Conservation (phyloP, 2,888 invertebrate genomes). For the Serrognathus titanus region DNA sequence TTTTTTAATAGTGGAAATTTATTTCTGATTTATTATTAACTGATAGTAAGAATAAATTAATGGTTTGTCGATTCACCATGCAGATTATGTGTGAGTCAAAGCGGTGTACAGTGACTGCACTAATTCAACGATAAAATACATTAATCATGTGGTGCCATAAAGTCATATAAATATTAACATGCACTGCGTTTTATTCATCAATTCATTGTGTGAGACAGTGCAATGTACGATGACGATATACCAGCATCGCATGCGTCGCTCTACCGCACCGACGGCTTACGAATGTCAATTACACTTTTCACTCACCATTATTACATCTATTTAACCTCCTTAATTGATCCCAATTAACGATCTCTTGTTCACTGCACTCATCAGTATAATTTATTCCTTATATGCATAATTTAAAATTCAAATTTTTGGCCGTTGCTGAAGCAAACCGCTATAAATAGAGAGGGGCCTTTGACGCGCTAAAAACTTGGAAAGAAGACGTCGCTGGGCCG, state of each 20-base stretch:
- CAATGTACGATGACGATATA: constrained; percentile 28
- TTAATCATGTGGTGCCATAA: constrained; percentile 17
- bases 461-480: no score
- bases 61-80: no score
- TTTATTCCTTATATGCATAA: constrained; percentile 28
- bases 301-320: constrained; percentile 43
- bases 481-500: no score
- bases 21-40: no score
- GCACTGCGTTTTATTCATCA: constrained; percentile 27
- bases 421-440: background rate
- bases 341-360: constrained; percentile 32
- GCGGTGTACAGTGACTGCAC: no score
- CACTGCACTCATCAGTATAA: constrained; percentile 27
- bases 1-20: no score
- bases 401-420: constrained; percentile 9
- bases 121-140: no score
- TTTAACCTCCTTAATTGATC: constrained; percentile 47
- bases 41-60: no score
- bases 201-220: constrained; percentile 24
- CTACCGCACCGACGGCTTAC: constrained; percentile 1
- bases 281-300: constrained; percentile 26
- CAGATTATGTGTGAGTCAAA: no score
- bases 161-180: constrained; percentile 23
- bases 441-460: no score
- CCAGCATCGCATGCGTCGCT: constrained; percentile 28